Base-by-base conservation (phyloP, 2,888 invertebrate genomes). In the Cryptosula pallasiana region DNA sequence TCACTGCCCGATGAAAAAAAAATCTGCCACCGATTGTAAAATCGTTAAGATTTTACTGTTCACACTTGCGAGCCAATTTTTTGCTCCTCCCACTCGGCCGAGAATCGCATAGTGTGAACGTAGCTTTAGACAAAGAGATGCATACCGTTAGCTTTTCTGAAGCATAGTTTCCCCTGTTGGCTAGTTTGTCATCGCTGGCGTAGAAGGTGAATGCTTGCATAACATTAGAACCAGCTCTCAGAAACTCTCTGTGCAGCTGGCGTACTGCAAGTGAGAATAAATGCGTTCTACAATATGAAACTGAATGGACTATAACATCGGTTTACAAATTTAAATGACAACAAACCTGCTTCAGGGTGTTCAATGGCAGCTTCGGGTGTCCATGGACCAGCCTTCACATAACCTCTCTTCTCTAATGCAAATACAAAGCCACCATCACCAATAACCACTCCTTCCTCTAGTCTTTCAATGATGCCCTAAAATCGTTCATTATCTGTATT, bases 381-480 rank as follows among this genome's bases (percentile, higher is more conserved):
- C 84, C 85, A 86, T n/a, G 85, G 84, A n/a, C 86, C 86, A 2
- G 86, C 86, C 75, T 85, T 84, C 23, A 85, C 84, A 73, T 86
- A 86, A 13, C 86, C 86, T 36, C 86, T 75, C 75, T 85, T 85
- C 76, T 86, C 86, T 71, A 86, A 76, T 23, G 83, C 84, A 74
- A 86, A 86, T 35, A 86, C 83, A 75, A 84, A 86, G 0, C 85
- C 85, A 16, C 85, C 85, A 76, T 86, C 85, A 2, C 84, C 85
- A 55, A 85, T 78, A 20, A 85, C 82, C 1, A 84, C 75, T 0
- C 84, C 84, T 45, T 81, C 83, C 35, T 79, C 79, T 74, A 85
- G 75, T 9, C 85, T 77, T 74, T 85, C 78, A 32, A 81, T 72
- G n/a, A 82, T 77, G 55, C 78, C 79, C 63, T 75, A 27, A 3